Conservation (phyloP, 2,113 vertebrate species). For the Hippocampus mohnikei region DNA sequence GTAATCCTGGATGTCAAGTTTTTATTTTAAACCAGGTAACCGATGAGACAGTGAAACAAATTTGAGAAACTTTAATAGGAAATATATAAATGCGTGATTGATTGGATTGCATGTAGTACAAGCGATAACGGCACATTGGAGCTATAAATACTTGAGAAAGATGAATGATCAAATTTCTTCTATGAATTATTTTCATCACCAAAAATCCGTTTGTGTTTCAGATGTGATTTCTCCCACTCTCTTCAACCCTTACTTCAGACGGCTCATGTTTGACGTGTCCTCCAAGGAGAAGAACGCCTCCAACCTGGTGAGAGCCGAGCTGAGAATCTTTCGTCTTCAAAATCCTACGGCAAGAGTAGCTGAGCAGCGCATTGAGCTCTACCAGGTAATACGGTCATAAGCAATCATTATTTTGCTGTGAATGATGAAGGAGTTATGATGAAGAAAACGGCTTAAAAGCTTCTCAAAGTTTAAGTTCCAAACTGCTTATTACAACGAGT, state of each 20-base stretch:
- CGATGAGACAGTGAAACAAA: too few relatives aligned
- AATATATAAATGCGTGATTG: too few relatives aligned
- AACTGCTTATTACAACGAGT: too few relatives aligned
- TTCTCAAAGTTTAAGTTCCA: too few relatives aligned
- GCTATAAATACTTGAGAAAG: too few relatives aligned
- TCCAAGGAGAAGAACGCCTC: slow-evolving; percentile 92
- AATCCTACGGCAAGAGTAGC: slow-evolving; percentile 84
- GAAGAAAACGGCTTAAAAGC: neutral
- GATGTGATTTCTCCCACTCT: slow-evolving; percentile 66
- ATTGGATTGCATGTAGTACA: too few relatives aligned
- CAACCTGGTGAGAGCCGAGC: slow-evolving; percentile 92
- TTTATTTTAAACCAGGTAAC: too few relatives aligned
- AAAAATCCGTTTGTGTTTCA: slow-evolving; percentile 31
- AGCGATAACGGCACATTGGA: too few relatives aligned
- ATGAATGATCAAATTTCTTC: too few relatives aligned
- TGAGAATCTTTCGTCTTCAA: slow-evolving; percentile 89
- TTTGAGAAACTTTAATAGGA: too few relatives aligned
- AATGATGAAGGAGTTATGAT: neutral
- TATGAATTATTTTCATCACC: too few relatives aligned
- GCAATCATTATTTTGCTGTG: neutral
- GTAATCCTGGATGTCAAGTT: too few relatives aligned
- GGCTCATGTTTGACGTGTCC: slow-evolving; percentile 86
- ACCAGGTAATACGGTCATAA: slow-evolving; percentile 77
- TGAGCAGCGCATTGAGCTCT: slow-evolving; percentile 92
- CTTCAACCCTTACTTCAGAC: slow-evolving; percentile 74